A percentile compares a stretch with the other conserved stretches of the same genome.
phyloP scores from a whole-genome alignment of 2,113 vertebrate genomes.

The Sarotherodon lohbergeri region DNA sequence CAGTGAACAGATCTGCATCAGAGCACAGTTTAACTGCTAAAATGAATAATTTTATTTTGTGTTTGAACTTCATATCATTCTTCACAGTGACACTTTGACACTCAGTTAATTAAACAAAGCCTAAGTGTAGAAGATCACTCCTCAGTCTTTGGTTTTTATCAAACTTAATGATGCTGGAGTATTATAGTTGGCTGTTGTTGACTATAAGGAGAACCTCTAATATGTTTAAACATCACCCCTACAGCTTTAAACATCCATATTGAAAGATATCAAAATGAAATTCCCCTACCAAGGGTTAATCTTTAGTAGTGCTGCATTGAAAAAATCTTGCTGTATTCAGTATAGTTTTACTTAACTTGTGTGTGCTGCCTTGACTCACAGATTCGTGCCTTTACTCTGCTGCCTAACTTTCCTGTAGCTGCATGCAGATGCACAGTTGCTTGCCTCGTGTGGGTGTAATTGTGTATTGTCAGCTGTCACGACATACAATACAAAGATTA shows the following conservation, averaged over 20 bases:
- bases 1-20: background rate
- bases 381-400: background rate
- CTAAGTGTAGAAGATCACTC: background rate
- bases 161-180: background rate
- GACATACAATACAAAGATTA: slow-evolving; percentile 31
- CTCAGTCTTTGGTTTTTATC: background rate
- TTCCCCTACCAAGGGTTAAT: background rate
- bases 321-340: background rate
- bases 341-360: background rate
- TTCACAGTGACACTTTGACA: background rate
- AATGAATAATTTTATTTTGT: background rate
- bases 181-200: background rate
- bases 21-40: background rate
- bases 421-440: slow-evolving; percentile 9
- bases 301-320: background rate
- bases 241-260: background rate
- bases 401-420: background rate
- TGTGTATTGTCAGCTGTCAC: slow-evolving; percentile 43
- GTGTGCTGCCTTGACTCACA: background rate
- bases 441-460: slow-evolving; percentile 41
- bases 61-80: background rate
- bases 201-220: background rate
- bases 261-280: background rate
- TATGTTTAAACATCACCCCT: background rate
- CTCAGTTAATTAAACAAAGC: background rate